phyloP scores from a whole-genome alignment of 2,888 invertebrate genomes.

The Leucophenga maculata region DNA sequence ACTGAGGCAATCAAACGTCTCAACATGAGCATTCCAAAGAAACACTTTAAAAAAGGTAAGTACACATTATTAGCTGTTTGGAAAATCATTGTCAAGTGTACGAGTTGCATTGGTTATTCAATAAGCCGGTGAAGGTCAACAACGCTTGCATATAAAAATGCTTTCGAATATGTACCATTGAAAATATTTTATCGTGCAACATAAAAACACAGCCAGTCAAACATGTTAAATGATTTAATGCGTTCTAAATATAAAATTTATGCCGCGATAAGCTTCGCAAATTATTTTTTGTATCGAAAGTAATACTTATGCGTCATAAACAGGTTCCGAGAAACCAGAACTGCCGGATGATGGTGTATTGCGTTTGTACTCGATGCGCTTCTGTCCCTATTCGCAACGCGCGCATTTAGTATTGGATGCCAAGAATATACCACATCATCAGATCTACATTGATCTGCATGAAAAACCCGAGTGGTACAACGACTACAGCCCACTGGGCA shows the following conservation, averaged over 20 bases:
- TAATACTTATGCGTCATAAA: not conserved
- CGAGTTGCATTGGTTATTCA: not conserved
- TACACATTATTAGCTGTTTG: not conserved
- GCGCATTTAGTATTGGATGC: slow-evolving; percentile 83
- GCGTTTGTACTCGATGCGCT: slow-evolving; percentile 86
- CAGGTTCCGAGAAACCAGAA: slow-evolving; percentile 80
- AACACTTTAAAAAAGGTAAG: slow-evolving; percentile 56
- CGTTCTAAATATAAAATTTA: too few relatives aligned
- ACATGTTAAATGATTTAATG: too few relatives aligned
- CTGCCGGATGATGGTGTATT: slow-evolving; percentile 77
- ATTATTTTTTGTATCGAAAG: too few relatives aligned
- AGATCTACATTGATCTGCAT: slow-evolving; percentile 81
- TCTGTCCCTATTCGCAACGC: slow-evolving; percentile 88
- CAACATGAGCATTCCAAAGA: slow-evolving; percentile 49
- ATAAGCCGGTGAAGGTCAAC: slow-evolving; percentile 3
- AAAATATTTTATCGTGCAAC: too few relatives aligned
- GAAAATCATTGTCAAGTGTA: slow-evolving; percentile 7
- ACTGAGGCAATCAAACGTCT: not conserved
- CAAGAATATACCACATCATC: slow-evolving; percentile 84
- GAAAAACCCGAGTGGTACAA: slow-evolving; percentile 88
- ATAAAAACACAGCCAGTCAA: too few relatives aligned
- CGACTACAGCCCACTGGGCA: slow-evolving; percentile 78
- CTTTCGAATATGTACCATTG: too few relatives aligned
- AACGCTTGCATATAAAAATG: too few relatives aligned
- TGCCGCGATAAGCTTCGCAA: too few relatives aligned